Base-by-base conservation (phyloP, 1,140 invertebrate genomes). In the Heliconius hermathena region DNA sequence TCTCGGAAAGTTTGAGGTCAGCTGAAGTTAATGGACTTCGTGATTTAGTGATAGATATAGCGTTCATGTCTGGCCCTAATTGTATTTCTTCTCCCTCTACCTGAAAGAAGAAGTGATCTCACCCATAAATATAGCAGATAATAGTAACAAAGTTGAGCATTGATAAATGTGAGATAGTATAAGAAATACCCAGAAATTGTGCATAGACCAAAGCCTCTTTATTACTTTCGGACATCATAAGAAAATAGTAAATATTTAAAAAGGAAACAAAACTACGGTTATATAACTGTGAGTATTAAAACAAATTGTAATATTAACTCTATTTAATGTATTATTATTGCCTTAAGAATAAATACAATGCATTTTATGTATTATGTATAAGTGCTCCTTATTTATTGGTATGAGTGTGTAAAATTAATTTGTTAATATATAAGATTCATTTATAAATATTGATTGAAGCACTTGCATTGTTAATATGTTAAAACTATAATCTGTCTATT, bases 61-160 rank as follows among this genome's bases (percentile, higher is more conserved):
- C 89, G 77, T 95, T 94, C 88, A 93, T 87, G 85, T 93, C 93
- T 84, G 93, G 90, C 90, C 93, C 93, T 93, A 95, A 91, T 85
- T 93, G 87, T 88, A 90, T 90, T 87, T 95, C 94, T 91, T 95
- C 94, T 86, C 88, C 94, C 90, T 92, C 90, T 89, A 94, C 93
- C 94, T 95, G 94, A 92, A 95, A 95, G 92, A 89, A 94, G 93
- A 95, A 92, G 88, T 91, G 79, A 83, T 91, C 92, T 94, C 89
- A 93, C 91, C 93, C 92, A 92, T 94, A 90, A 88, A 90, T 89
- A 90, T 66, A 89, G 71, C 36, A 72, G 87, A 90, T 90, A 88
- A 85, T 88, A 84, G 77, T 73, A 79, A 71, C 33, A 71, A 36
- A 66, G 22, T 66, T 66, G 54, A 57, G 54, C 5, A 57, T 57